Base-by-base conservation (phyloP, 2,113 vertebrate species). In the Tupaia tana region DNA sequence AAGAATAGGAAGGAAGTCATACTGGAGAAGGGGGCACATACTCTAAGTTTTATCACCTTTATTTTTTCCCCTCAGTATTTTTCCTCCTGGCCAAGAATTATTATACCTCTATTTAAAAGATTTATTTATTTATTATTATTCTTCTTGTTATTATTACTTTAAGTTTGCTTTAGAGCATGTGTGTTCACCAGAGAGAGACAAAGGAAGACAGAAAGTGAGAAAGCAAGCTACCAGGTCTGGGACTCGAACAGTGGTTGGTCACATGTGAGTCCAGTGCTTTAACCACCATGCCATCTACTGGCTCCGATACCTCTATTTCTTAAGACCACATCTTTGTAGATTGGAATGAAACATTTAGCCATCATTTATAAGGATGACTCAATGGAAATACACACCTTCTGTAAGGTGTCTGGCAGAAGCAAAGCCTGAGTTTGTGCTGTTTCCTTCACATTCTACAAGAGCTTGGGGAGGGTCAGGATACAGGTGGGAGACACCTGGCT, bases 31-130 rank as follows among this genome's bases (percentile, higher is more conserved):
- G 10, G 22, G 18, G 24, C 82, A 27, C 11, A 74, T 1, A 82
- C 27, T 59, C 52, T 86, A 73, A 67, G 52, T 81, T 93, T 86
- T 92, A 70, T 59, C 43, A 73, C 43, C 0, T 54, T 6, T 4
- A 16, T 22, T 29, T 56, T 59, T 58, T 34, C 18, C 54, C 3
- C 10, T 63, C 11, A 77, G 2, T 27, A 71, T 81, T 75, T 94
- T 91, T 19, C 66, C 66, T 84, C 81, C 54, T 64, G 31, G 74
- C 81, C 22, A 95, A 92, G 54, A 92, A 78, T 78, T 69, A 69
- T 19, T 70, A 70, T 63, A 54, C 56, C 12, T 83, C 24, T 83
- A 2, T 58, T 71, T 70, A 43, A 43, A 43, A 43, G 6, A 43
- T 43, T 43, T 43, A 6, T 43, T 43, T 4, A 43, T 43, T 43